phyloP scores from a whole-genome alignment of 2,113 vertebrate species.

The Ictidomys tridecemlineatus region DNA sequence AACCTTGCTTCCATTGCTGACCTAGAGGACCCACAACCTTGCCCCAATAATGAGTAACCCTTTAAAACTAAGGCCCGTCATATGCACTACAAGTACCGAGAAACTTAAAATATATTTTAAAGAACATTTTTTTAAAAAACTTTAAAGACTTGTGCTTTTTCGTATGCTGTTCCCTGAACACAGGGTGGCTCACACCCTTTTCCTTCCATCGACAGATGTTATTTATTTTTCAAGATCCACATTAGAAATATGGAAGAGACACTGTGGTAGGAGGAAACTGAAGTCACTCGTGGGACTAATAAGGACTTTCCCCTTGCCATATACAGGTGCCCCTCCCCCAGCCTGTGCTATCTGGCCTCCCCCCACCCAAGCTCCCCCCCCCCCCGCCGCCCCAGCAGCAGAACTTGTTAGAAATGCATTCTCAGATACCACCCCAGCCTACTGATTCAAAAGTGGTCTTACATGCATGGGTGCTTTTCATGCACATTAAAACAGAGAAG shows the following conservation, averaged over 20 bases:
- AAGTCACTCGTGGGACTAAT: neutral
- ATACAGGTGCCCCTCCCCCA: neutral
- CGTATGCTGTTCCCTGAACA: neutral
- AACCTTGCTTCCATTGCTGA: neutral
- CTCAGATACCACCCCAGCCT: neutral
- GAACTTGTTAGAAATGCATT: neutral
- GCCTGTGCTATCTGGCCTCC: neutral
- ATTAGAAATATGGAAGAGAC: neutral
- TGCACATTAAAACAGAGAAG: neutral
- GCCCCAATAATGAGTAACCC: neutral
- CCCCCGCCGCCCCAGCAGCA: neutral
- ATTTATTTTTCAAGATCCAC: slow-evolving; percentile 14
- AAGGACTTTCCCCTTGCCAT: neutral
- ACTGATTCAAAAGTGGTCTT: neutral
- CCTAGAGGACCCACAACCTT: neutral
- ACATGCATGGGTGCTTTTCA: neutral
- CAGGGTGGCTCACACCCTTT: neutral
- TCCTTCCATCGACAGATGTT: neutral
- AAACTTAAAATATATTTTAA: neutral
- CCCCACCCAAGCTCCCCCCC: neutral
- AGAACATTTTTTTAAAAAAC: neutral
- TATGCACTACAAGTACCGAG: neutral
- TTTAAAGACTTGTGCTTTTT: neutral
- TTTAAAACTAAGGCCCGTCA: neutral
- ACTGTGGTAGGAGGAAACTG: neutral